phyloP scores from a whole-genome alignment of 2,888 invertebrate species.

The Autographa gamma region DNA sequence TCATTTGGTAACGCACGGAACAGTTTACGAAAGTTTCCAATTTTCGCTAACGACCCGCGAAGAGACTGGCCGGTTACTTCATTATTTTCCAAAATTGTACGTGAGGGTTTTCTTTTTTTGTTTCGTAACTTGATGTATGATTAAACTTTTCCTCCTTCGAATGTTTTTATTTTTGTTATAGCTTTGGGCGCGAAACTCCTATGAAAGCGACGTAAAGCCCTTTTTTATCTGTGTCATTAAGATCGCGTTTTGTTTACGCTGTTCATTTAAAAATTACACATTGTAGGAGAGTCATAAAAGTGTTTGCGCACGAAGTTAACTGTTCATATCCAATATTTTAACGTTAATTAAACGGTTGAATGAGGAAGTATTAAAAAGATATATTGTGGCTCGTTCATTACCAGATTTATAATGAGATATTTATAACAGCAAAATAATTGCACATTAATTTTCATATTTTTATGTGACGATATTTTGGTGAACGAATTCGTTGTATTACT shows the following conservation, averaged over 20 bases:
- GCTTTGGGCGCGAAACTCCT: constrained; percentile 43
- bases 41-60: constrained; percentile 80
- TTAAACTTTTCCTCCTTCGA: constrained; percentile 71
- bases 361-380: constrained; percentile 24
- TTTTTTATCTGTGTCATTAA: constrained; percentile 45
- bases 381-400: constrained; percentile 36
- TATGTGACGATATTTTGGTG: neutral
- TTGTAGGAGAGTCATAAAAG: constrained; percentile 1
- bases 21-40: constrained; percentile 69
- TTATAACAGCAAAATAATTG: constrained; percentile 1
- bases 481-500: neutral
- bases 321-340: constrained; percentile 27
- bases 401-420: constrained; percentile 26
- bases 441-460: neutral
- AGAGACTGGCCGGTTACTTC: constrained; percentile 79
- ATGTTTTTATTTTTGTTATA: constrained; percentile 50
- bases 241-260: constrained; percentile 19
- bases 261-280: constrained; percentile 1
- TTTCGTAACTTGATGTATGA: constrained; percentile 66
- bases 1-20: constrained; percentile 70
- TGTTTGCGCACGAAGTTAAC: constrained; percentile 18
- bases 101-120: constrained; percentile 59
- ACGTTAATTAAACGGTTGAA: constrained; percentile 31
- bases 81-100: constrained; percentile 84
- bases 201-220: constrained; percentile 27